Evolutionary conservation across 2,797 vertebrate species (phyloP), one percentile per base, ranked within the genome.

Genomic region (Acipenser transmontanus): DNA sequence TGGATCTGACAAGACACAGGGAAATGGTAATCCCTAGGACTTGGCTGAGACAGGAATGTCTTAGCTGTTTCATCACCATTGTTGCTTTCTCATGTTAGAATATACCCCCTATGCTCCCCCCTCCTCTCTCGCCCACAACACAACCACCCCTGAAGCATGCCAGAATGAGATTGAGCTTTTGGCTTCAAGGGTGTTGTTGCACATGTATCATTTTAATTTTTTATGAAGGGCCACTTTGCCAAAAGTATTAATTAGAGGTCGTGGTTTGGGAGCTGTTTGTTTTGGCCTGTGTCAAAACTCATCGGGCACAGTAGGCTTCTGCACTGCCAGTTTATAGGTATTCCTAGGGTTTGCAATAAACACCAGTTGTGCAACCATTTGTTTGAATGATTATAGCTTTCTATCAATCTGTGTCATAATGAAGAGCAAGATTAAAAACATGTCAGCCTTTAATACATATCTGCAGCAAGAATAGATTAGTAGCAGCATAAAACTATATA

Each of bases 191-290:
- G 67, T 65, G 68, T 56, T 63, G 66, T 66, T 67, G 62, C 71
- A 69, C 72, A 74, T 70, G 71, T 72, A 78, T 79, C 77, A 81
- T 74, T 80, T 73, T 75, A 80, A 80, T 81, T 72, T 75, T 73
- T 77, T 78, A 74, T 83, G 78, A 78, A 80, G 71, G 76, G 74
- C 82, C 81, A 78, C 79, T 85, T 85, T 90, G 87, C 88, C 85
- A 88, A 84, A 73, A 90, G 87, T 82, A 66, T 81, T 89, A 91
- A 89, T 90, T 90, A 90, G 86, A 90, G 87, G 86, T 88, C 85
- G 87, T 78, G 73, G 84, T 84, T 86, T 82, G 84, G 83, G 80
- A 81, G 68, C 70, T 83, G 78, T 83, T 82, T 83, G 75, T 86
- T 74, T 83, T 76, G 75, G 68, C 76, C 73, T 70, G 49, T 74